Conservation (phyloP, 2,113 vertebrate genomes). For the Mirza zaza region DNA sequence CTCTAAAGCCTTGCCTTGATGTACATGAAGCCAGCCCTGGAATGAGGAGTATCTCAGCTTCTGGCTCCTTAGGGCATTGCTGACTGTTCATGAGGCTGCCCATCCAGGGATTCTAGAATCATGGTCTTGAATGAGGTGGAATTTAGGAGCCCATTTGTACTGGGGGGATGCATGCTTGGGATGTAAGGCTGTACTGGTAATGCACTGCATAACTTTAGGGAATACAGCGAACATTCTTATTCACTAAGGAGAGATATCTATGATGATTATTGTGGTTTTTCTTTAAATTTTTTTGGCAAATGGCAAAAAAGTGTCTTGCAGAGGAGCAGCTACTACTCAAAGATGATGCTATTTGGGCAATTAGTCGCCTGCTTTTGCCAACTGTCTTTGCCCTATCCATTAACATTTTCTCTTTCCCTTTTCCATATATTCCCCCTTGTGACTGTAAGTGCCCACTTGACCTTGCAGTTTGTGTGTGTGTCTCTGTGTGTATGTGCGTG, state of each 20-base stretch:
- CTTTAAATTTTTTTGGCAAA: background rate
- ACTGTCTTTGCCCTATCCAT: background rate
- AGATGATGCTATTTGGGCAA: background rate
- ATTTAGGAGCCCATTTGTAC: background rate
- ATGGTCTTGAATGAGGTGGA: background rate
- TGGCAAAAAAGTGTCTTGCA: background rate
- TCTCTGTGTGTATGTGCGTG: background rate
- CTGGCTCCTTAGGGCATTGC: background rate
- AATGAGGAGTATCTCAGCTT: background rate
- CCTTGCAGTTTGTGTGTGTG: background rate
- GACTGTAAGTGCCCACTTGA: background rate
- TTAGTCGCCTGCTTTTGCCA: background rate
- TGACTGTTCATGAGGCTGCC: background rate
- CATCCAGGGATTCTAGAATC: background rate
- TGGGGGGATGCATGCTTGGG: background rate
- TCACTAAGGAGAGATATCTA: too few species aligned
- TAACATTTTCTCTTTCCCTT: background rate
- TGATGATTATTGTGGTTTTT: background rate
- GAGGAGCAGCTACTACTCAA: background rate
- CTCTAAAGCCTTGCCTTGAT: rapidly evolving
- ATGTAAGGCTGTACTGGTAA: background rate
- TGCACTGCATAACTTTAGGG: too few species aligned
- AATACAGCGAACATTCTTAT: background rate
- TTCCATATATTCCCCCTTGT: background rate
- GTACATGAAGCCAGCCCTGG: background rate